Conservation (phyloP, 2,888 invertebrate species). For the Pyrgus malvae region DNA sequence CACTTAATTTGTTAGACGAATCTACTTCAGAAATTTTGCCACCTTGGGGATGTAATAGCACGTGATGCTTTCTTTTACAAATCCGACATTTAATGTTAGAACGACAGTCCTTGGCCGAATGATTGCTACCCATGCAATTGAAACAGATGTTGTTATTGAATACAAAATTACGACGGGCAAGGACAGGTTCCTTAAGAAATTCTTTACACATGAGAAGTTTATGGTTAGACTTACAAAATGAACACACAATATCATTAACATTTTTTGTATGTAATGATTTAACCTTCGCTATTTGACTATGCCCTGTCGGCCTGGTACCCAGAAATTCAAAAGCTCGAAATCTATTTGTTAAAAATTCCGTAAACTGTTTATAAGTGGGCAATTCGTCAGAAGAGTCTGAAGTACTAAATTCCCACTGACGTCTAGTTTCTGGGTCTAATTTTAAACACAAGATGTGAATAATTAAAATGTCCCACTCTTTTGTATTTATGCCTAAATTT, state of each 20-base stretch:
- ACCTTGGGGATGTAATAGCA: not conserved
- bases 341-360: not conserved
- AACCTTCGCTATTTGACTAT: not conserved
- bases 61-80: constrained; percentile 2
- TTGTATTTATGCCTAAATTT: not conserved
- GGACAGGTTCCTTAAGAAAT: not conserved
- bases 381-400: not conserved
- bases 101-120: constrained; percentile 8
- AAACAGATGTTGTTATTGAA: constrained; percentile 7
- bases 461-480: constrained; percentile 1
- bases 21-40: not conserved
- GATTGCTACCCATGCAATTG: constrained; percentile 10
- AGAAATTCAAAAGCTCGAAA: constrained; percentile 4
- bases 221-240: not conserved
- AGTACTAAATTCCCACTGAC: constrained; percentile 5
- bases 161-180: not conserved
- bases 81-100: not conserved
- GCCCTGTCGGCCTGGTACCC: not conserved
- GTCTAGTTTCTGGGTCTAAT: constrained; percentile 3
- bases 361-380: constrained; percentile 3
- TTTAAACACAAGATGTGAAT: constrained; percentile 5
- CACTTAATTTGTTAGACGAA: not conserved
- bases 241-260: not conserved
- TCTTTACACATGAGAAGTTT: constrained; percentile 1
- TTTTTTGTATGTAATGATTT: not conserved